These are phyloP conservation scores for Emberiza fucata DNA, from an alignment of 2,113 vertebrate genomes.

Conservation along the genomic window DNA sequence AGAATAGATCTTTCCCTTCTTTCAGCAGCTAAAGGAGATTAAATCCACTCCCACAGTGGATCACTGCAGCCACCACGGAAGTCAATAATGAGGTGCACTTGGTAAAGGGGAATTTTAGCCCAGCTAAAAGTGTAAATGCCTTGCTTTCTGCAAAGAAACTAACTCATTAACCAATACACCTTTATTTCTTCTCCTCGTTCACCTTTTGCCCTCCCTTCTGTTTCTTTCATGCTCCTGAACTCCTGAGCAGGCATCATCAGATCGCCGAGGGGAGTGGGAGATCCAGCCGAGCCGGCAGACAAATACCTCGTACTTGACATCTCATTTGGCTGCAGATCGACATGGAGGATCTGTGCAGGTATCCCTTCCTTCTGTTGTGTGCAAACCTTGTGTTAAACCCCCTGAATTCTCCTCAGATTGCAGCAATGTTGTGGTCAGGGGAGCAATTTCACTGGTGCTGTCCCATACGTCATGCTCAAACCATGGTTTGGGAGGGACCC, in stretches of 20 bases:
- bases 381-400: background rate
- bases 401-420: background rate
- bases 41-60: background rate
- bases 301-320: conserved; percentile 95
- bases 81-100: background rate
- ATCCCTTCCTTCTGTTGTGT: conserved; percentile 34
- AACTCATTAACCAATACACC: conserved; percentile 60
- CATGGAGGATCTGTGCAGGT: conserved; percentile 99
- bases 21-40: background rate
- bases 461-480: accelerated
- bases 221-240: conserved; percentile 63
- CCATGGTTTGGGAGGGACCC: background rate
- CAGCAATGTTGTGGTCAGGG: background rate
- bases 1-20: background rate
- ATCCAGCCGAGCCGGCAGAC: conserved; percentile 93
- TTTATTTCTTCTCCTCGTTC: conserved; percentile 75
- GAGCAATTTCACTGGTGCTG: background rate
- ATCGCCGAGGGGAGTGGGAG: conserved; percentile 98
- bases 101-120: background rate
- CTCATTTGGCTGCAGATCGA: conserved; percentile 96
- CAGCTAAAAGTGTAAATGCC: background rate
- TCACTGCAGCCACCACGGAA: background rate
- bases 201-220: conserved; percentile 56
- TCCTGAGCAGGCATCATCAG: conserved; percentile 83
- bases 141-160: conserved; percentile 51